A percentile compares a stretch with the other conserved stretches of the same genome.
Conservation (phyloP, 2,113 vertebrate genomes). For the Rhinoptilus africanus region DNA sequence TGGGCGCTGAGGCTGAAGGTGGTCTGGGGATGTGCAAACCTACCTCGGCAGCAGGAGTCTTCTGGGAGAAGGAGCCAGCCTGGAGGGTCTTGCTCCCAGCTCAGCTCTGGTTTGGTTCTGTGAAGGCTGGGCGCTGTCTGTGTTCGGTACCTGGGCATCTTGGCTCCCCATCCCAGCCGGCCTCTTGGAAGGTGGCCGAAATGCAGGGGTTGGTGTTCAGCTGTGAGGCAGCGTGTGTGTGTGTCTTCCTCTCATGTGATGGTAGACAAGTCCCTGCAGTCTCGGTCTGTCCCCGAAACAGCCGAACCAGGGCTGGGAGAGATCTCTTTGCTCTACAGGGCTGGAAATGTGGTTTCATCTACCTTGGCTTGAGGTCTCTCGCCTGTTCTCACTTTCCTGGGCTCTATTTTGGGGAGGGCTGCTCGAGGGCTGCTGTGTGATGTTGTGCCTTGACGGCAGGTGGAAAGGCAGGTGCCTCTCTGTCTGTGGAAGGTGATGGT, state of each 20-base stretch:
- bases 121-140: background rate
- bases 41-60: background rate
- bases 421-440: accelerated
- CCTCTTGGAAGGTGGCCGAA: background rate
- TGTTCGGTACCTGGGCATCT: background rate
- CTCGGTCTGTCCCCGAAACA: background rate
- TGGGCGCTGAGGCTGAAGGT: background rate
- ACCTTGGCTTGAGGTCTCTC: background rate
- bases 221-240: background rate
- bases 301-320: background rate
- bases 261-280: background rate
- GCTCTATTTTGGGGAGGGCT: background rate
- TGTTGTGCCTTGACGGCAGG: background rate
- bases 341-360: background rate
- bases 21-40: background rate
- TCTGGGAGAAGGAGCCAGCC: background rate
- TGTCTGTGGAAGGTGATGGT: background rate
- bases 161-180: background rate
- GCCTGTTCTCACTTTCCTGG: background rate
- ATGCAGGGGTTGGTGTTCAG: background rate
- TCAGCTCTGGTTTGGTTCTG: background rate
- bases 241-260: background rate
- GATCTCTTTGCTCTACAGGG: background rate
- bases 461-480: background rate
- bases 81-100: background rate